These are phyloP conservation scores for Noctua comes DNA, from an alignment of 2,888 invertebrate genomes.

Conservation along the genomic window DNA sequence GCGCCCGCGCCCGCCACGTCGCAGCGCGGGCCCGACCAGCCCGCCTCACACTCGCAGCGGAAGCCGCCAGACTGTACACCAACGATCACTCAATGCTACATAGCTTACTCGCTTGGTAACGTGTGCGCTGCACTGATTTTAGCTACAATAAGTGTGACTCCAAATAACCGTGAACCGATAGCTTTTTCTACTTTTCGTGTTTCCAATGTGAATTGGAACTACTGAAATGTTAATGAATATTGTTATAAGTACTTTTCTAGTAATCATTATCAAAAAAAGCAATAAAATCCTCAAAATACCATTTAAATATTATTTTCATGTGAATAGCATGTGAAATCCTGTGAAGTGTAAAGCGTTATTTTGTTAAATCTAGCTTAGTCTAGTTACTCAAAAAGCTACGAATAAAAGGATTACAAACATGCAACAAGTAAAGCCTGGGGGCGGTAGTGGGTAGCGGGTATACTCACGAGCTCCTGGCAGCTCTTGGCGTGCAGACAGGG, in stretches of 20 bases:
- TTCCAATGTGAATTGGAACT: slow-evolving; percentile 4
- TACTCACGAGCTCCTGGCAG: slow-evolving; percentile 92
- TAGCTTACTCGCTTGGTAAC: not conserved
- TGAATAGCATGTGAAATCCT: not conserved
- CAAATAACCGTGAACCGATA: slow-evolving; percentile 18
- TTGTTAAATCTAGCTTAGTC: not conserved
- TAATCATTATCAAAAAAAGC: not conserved
- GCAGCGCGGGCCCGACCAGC: slow-evolving; percentile 90
- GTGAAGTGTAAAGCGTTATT: not conserved
- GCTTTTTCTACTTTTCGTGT: slow-evolving; percentile 4
- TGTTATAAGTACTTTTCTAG: not conserved
- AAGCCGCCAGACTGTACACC: slow-evolving; percentile 81
- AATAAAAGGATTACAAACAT: slow-evolving; percentile 3
- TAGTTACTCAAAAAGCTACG: slow-evolving; percentile 15
- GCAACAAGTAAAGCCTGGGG: slow-evolving; percentile 27
- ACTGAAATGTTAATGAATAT: not conserved
- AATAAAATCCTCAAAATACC: not conserved
- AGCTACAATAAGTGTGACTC: slow-evolving; percentile 4
- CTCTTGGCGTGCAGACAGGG: slow-evolving; percentile 91
- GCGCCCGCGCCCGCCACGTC: slow-evolving; percentile 82
- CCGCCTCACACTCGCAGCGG: slow-evolving; percentile 93
- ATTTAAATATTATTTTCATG: not conserved
- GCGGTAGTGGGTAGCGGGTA: slow-evolving; percentile 63
- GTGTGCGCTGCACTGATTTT: not conserved
- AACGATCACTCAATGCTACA: not conserved